phyloP scores from a whole-genome alignment of 2,113 vertebrate genomes.

The Cyanoliseus patagonus region DNA sequence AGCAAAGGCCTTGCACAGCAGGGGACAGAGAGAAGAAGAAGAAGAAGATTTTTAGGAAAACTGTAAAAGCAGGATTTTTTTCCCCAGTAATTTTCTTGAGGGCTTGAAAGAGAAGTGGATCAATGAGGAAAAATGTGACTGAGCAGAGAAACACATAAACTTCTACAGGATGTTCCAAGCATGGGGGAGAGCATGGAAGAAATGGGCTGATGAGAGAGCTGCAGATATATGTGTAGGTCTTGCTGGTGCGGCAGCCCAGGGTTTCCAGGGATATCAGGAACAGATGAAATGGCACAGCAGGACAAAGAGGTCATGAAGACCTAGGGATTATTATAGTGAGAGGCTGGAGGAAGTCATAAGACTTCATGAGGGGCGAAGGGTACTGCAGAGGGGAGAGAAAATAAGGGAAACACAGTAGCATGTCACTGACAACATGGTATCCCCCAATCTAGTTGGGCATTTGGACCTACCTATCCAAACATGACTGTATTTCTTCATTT shows the following conservation, averaged over 20 bases:
- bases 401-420: neutral
- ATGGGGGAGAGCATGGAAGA: neutral
- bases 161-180: neutral
- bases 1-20: neutral
- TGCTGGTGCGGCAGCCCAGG: neutral
- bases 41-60: neutral
- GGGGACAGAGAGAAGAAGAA: neutral
- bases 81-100: neutral
- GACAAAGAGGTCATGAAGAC: neutral
- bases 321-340: neutral
- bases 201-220: neutral
- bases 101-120: neutral
- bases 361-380: neutral
- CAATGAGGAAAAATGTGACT: neutral
- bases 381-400: neutral
- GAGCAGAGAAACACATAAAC: neutral
- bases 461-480: neutral
- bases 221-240: neutral
- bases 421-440: accelerated
- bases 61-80: neutral
- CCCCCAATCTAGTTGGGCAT: neutral
- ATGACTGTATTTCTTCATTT: neutral
- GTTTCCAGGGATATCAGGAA: neutral
- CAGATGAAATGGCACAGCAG: neutral
- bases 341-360: neutral